Base-by-base conservation (phyloP, 2,888 invertebrate species). In the Pollenia labialis region DNA sequence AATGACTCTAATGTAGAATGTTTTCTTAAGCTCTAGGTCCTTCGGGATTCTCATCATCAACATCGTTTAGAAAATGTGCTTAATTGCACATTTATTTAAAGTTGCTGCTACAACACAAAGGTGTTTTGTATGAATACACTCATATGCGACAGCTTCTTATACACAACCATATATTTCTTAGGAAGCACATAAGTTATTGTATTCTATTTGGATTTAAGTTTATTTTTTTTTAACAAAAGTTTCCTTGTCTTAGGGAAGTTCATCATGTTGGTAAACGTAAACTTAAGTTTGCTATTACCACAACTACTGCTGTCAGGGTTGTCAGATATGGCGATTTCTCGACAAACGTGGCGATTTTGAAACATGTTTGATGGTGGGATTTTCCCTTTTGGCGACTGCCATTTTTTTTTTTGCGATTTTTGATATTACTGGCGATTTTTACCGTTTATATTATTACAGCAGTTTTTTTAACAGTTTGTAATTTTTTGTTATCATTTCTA, bases 31-130 rank as follows among this genome's bases (percentile, higher is more conserved):
- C 60, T 74, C 46, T 52, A 60, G 44, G 60, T 50, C 7, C 48
- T 66, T 76, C 60, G 66, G 64, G 42, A 48, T 60, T n/a, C 83
- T 71, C 74, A 74, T 74, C 62, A 79, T 64, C 62, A 56, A 48
- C 60, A 74, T 50, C 56, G 32, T 75, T 83, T 80, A 80, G 84
- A 88, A 91, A 90, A 90, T 91, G 90, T 92, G 92, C 92, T 91
- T 92, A 92, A 92, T 92, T 92, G 92, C 92, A 90, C 92, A 91
- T 91, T 90, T 91, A 92, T 90, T 92, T 91, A 90, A 80, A 76
- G 75, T 69, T 64, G 48, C 76, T 77, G 54, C 56, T 72, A 52
- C 14, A 72, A 71, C 56, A 80, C 16, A 64, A 56, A 62, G 71
- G 62, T 46, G 3, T 84, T 40, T 46, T 60, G 32, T 58, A 42